These are phyloP conservation scores for Acinonyx jubatus DNA, from an alignment of 2,113 vertebrate genomes.

Conservation along the genomic window DNA sequence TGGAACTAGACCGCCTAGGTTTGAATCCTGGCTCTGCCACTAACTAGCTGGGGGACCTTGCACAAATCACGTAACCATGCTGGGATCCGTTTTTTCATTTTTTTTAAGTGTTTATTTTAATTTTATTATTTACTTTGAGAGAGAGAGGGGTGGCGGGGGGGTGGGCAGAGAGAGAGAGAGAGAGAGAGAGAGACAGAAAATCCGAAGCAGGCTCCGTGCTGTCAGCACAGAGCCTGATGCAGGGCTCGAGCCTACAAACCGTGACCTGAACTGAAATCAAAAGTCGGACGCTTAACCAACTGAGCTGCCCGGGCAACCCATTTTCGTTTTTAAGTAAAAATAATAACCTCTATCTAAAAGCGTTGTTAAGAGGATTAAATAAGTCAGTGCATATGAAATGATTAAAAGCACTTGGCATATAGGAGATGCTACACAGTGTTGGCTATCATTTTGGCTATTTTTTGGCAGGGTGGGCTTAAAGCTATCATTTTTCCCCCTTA, in stretches of 20 bases:
- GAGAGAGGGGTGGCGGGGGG: too few relatives aligned
- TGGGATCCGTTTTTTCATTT: neutral
- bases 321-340: neutral
- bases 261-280: too few relatives aligned
- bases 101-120: too few relatives aligned
- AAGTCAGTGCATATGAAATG: neutral
- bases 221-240: too few relatives aligned
- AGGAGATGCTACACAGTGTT: neutral
- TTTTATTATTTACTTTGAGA: too few relatives aligned
- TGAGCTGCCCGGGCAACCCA: too few relatives aligned
- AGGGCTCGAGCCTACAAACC: too few relatives aligned
- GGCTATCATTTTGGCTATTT: neutral
- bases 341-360: neutral
- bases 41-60: neutral
- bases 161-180: too few relatives aligned
- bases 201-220: too few relatives aligned
- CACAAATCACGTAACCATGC: neutral
- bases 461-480: neutral
- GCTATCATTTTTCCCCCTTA: neutral
- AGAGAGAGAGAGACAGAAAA: too few relatives aligned
- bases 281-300: too few relatives aligned
- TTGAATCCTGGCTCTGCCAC: neutral
- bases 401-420: neutral
- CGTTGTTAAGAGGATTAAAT: neutral
- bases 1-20: neutral